These are phyloP conservation scores for Ametastegia equiseti DNA, from an alignment of 2,888 invertebrate species.

Conservation along the genomic window DNA sequence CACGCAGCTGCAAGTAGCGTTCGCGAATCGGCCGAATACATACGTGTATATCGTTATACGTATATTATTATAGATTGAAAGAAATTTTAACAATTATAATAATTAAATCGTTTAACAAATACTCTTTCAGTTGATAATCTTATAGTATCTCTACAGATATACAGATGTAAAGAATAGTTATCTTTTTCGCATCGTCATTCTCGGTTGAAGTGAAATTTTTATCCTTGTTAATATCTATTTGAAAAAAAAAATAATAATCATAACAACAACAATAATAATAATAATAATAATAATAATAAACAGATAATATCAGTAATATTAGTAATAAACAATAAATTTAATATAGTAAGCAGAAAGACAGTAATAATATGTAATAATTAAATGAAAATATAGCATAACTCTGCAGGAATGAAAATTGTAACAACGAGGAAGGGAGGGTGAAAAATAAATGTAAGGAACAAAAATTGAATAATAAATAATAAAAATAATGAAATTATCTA, in stretches of 20 bases:
- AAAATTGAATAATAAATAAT: background rate
- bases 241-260: background rate
- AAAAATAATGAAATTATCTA: background rate
- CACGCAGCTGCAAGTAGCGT: conserved; percentile 68
- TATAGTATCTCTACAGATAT: conserved; percentile 14
- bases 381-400: background rate
- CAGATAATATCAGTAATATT: conserved; percentile 20
- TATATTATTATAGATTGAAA: conserved; percentile 45
- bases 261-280: background rate
- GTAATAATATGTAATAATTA: conserved; percentile 3
- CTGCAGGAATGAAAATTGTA: conserved; percentile 9
- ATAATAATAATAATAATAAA: background rate
- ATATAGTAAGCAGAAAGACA: conserved; percentile 37
- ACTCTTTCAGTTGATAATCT: background rate
- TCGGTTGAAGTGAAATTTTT: background rate
- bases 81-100: background rate
- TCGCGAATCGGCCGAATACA: conserved; percentile 69
- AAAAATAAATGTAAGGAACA: too few species aligned
- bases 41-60: conserved; percentile 14
- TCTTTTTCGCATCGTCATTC: background rate
- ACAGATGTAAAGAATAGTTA: conserved; percentile 31
- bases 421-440: background rate
- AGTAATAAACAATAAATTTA: conserved; percentile 33
- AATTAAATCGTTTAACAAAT: background rate
- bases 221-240: background rate